Percentiles rank a stretch among this genome's conserved stretches.
Evolutionary conservation across 2,113 vertebrate genomes (phyloP).

Genomic region (Chamaetylas fuelleborni): DNA sequence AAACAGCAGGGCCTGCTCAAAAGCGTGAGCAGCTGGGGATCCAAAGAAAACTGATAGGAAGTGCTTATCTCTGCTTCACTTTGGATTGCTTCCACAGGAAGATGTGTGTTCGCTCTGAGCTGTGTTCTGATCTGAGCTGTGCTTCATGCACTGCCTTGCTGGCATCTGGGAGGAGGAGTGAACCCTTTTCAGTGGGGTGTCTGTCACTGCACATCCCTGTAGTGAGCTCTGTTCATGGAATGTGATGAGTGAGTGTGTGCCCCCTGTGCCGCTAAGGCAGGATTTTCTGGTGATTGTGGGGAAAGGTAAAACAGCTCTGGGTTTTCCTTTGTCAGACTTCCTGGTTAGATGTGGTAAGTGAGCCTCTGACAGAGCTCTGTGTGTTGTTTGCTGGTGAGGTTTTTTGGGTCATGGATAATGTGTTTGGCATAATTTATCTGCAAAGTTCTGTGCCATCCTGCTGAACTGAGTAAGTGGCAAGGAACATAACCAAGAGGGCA

Average conservation of each 20-base stretch:
- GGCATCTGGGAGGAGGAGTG: not conserved
- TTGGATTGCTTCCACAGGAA: not conserved
- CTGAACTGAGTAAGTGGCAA: not conserved
- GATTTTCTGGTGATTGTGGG: not conserved
- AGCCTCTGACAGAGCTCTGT: not conserved
- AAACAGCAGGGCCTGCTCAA: not conserved
- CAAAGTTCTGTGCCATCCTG: not conserved
- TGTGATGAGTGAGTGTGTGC: not conserved
- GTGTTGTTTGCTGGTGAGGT: not conserved
- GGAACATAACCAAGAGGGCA: not conserved
- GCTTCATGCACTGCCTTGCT: not conserved
- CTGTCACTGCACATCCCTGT: not conserved
- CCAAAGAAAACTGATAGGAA: not conserved
- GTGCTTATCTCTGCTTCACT: not conserved
- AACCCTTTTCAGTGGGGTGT: not conserved
- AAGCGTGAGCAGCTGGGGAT: not conserved
- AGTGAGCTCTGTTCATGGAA: rapidly evolving
- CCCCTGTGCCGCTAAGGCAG: not conserved
- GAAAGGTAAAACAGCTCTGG: not conserved
- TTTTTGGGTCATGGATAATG: not conserved
- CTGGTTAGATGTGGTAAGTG: not conserved
- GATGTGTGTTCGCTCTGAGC: not conserved
- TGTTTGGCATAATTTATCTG: not conserved
- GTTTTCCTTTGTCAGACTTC: not conserved
- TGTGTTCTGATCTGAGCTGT: not conserved